Conservation (phyloP, 2,888 invertebrate species). For the Philereme transversata region DNA sequence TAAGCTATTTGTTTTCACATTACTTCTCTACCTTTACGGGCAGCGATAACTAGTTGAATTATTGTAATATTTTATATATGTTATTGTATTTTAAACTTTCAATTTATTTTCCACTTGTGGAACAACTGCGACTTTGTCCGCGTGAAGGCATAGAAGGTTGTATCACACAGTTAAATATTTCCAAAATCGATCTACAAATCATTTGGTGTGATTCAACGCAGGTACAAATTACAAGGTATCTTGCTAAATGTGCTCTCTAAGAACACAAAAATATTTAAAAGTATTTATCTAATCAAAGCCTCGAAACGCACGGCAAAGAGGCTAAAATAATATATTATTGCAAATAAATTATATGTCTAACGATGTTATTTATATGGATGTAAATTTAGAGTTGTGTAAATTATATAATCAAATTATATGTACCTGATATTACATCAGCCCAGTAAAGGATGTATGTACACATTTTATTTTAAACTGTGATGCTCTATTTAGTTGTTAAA, state of each 20-base stretch:
- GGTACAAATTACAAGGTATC: background rate
- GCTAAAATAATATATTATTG: background rate
- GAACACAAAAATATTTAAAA: background rate
- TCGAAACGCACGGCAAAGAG: conserved; percentile 10
- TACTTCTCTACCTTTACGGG: too few species aligned
- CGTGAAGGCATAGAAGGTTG: too few species aligned
- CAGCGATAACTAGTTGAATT: too few species aligned
- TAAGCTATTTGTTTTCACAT: too few species aligned
- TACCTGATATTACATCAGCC: background rate
- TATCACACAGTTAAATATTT: background rate
- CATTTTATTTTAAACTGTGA: too few species aligned
- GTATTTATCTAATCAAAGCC: background rate
- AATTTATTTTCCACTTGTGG: too few species aligned
- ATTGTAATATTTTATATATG: too few species aligned
- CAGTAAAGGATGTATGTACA: background rate
- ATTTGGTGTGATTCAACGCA: background rate
- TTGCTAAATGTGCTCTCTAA: background rate
- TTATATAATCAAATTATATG: background rate
- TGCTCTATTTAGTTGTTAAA: too few species aligned
- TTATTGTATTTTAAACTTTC: too few species aligned
- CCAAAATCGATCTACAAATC: background rate
- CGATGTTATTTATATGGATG: background rate
- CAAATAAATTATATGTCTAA: conserved; percentile 1
- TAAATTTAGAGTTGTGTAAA: background rate
- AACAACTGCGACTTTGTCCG: too few species aligned